Evolutionary conservation across 2,888 invertebrate genomes (phyloP).

Genomic region (Xestobium rufovillosum): DNA sequence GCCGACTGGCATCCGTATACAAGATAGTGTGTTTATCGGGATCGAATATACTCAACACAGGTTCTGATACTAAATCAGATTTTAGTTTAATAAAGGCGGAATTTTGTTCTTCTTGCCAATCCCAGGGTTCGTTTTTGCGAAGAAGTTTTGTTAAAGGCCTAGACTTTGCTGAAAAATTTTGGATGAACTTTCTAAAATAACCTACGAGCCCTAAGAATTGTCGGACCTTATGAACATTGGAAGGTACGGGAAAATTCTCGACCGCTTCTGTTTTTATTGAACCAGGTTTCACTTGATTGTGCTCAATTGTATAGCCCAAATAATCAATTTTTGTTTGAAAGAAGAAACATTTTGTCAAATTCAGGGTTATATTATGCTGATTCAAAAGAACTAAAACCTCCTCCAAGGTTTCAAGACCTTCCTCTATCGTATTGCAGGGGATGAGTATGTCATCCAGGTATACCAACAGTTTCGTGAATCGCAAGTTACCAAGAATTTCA

Average conservation of each 20-base stretch:
- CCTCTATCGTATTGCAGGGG: constrained; percentile 2
- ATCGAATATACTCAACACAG: constrained; percentile 13
- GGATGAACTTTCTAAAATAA: constrained; percentile 6
- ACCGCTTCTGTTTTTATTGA: no score
- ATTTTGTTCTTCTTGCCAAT: background rate
- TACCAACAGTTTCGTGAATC: constrained; percentile 5
- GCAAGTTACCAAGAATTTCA: constrained; percentile 1
- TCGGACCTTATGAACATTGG: background rate
- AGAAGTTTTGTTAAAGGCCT: no score
- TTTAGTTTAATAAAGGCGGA: background rate
- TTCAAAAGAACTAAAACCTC: no score
- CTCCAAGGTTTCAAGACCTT: background rate
- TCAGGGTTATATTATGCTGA: no score
- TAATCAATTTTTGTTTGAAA: no score
- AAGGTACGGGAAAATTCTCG: constrained; percentile 3
- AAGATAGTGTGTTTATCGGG: constrained; percentile 9
- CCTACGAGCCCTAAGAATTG: constrained; percentile 3
- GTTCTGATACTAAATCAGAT: constrained; percentile 1
- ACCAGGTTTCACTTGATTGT: background rate
- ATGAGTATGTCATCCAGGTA: no score
- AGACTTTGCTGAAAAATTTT: no score
- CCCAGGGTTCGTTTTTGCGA: background rate
- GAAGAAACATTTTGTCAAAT: background rate
- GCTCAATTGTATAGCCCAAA: constrained; percentile 3
- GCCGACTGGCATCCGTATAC: constrained; percentile 15